phyloP scores from a whole-genome alignment of 2,797 vertebrate species.

The Telmatherina bonti region DNA sequence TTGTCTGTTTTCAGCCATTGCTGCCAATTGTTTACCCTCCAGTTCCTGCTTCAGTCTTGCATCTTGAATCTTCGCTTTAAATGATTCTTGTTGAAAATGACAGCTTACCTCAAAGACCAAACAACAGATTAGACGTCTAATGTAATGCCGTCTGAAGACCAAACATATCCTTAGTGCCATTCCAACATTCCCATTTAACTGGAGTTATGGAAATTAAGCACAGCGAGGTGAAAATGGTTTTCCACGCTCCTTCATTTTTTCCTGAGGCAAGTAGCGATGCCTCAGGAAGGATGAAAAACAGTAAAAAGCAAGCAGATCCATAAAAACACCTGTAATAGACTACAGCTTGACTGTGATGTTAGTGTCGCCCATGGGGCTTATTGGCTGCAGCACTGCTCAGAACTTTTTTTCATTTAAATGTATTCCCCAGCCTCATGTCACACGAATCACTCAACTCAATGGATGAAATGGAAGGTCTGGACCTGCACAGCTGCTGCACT shows the following conservation, averaged over 20 bases:
- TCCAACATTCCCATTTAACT: neutral
- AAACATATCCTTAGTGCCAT: neutral
- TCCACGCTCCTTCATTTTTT: neutral
- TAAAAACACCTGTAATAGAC: neutral
- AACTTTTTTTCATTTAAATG: neutral
- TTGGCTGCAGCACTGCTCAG: neutral
- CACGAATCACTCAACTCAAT: neutral
- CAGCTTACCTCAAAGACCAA: neutral
- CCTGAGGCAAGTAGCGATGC: neutral
- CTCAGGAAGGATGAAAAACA: conserved; percentile 1
- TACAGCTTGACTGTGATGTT: neutral
- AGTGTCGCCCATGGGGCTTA: no score
- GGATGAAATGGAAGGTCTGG: neutral
- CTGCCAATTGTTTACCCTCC: neutral
- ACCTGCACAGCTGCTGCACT: neutral
- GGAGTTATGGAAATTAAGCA: neutral
- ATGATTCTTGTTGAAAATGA: neutral
- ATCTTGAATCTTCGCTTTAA: neutral
- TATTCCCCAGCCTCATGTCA: neutral
- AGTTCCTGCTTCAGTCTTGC: neutral
- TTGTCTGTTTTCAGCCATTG: neutral
- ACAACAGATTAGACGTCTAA: neutral
- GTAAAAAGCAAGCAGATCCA: neutral
- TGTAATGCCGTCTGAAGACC: neutral
- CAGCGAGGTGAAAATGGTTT: neutral